Conservation (phyloP, 2,888 invertebrate species). For the Tryphoninae sp. region DNA sequence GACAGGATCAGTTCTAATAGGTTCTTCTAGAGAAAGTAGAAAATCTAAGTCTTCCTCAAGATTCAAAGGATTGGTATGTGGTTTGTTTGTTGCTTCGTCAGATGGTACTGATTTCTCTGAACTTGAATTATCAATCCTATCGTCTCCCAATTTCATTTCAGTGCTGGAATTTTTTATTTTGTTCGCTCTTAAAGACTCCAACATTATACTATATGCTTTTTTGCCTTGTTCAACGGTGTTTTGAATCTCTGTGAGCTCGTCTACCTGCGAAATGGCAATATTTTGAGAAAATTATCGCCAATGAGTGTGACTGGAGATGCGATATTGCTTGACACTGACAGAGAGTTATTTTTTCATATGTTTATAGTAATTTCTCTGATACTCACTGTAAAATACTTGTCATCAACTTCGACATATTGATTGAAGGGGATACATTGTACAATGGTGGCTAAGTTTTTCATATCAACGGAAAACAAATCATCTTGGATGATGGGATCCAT, state of each 20-base stretch:
- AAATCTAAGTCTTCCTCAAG: constrained; percentile 75
- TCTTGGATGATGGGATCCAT: constrained; percentile 77
- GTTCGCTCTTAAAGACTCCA: constrained; percentile 30
- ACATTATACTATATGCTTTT: constrained; percentile 49
- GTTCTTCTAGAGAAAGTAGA: constrained; percentile 74
- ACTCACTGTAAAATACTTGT: constrained; percentile 79
- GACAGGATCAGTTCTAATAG: constrained; percentile 61
- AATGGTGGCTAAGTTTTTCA: constrained; percentile 79
- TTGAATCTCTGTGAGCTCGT: constrained; percentile 71
- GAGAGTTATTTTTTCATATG: neutral
- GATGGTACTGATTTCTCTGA: neutral
- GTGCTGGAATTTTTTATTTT: neutral
- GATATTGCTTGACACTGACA: neutral
- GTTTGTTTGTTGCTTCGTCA: neutral
- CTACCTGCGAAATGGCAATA: constrained; percentile 66
- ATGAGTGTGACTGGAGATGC: neutral
- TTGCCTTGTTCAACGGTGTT: constrained; percentile 66
- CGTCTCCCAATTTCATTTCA: neutral
- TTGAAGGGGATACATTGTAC: constrained; percentile 82
- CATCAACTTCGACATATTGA: constrained; percentile 79
- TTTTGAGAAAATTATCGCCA: neutral
- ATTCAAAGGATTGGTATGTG: constrained; percentile 31
- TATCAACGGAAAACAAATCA: constrained; percentile 81
- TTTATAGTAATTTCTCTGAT: neutral
- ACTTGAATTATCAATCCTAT: neutral